A percentile compares a stretch with the other conserved stretches of the same genome.
These are phyloP conservation scores for Bombus superbus DNA, from an alignment of 1,140 invertebrate genomes.

Conservation along the genomic window DNA sequence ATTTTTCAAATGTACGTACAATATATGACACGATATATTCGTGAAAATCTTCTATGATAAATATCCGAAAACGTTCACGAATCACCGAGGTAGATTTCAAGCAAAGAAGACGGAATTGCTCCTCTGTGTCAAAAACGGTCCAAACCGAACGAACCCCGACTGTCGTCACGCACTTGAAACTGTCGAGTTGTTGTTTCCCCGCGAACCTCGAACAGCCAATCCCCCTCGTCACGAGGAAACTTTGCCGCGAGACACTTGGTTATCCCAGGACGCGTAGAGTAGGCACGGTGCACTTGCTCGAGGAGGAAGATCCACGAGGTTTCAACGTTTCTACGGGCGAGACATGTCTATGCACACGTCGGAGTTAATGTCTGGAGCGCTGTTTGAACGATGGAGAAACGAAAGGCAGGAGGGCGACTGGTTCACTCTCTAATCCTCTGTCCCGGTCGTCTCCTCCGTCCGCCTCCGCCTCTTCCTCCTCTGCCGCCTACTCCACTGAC, in stretches of 20 bases:
- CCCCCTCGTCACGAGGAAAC: not conserved
- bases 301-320: not conserved
- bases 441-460: constrained; percentile 20
- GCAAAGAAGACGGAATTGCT: not conserved
- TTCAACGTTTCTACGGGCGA: not conserved
- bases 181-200: not conserved
- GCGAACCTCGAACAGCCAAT: not conserved
- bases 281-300: not conserved
- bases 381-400: constrained; percentile 63
- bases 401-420: constrained; percentile 64
- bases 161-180: not conserved
- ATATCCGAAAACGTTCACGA: not conserved
- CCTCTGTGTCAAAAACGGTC: not conserved
- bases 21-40: too few species aligned
- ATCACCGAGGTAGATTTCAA: not conserved
- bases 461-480: constrained; percentile 46
- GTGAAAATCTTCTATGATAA: too few species aligned
- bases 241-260: not conserved
- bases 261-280: not conserved
- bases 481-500: constrained; percentile 37
- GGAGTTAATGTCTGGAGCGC: constrained; percentile 36
- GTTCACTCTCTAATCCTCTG: constrained; percentile 52
- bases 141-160: not conserved
- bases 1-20: not conserved
- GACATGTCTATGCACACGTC: not conserved